Evolutionary conservation across 2,797 vertebrate species (phyloP).

Genomic region (Echeneis naucrates): DNA sequence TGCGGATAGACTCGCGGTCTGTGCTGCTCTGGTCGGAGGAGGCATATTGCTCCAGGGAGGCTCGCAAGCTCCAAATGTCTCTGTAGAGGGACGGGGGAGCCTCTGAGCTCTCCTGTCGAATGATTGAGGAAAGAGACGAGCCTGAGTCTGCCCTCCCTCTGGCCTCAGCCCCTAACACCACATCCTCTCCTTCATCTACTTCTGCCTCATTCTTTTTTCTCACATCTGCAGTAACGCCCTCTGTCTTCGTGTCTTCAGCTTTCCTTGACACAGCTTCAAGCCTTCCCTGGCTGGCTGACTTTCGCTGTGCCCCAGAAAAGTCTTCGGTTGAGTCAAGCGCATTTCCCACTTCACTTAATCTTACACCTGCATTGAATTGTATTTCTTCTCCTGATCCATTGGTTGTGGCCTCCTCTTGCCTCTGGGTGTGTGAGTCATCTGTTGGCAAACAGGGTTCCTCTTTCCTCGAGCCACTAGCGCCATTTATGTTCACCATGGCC

Average conservation of each 20-base stretch:
- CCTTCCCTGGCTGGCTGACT: conserved; percentile 24
- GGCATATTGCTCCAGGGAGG: conserved; percentile 93
- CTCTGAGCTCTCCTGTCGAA: conserved; percentile 79
- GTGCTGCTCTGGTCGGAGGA: conserved; percentile 94
- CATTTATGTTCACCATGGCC: conserved; percentile 75
- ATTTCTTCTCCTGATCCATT: conserved; percentile 44
- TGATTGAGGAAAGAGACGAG: conserved; percentile 64
- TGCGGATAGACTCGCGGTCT: conserved; percentile 93
- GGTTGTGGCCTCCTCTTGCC: conserved; percentile 30
- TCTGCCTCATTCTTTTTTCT: conserved; percentile 53
- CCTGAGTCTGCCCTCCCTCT: conserved; percentile 63
- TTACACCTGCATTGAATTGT: not conserved
- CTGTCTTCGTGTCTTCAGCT: conserved; percentile 21
- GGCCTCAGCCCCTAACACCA: conserved; percentile 56
- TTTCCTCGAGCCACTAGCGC: conserved; percentile 50
- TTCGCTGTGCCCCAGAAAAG: conserved; percentile 55
- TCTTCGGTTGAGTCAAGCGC: conserved; percentile 44
- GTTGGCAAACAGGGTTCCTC: conserved; percentile 30
- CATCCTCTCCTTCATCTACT: conserved; percentile 64
- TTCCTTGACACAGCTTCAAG: conserved; percentile 40
- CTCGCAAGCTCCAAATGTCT: conserved; percentile 96
- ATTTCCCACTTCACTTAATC: conserved; percentile 8
- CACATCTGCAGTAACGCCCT: conserved; percentile 4
- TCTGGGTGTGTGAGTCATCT: conserved; percentile 31
- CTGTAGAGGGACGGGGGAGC: conserved; percentile 86